Base-by-base conservation (phyloP, 64 coral and sea anemone genomes). In the Montipora sp. region DNA sequence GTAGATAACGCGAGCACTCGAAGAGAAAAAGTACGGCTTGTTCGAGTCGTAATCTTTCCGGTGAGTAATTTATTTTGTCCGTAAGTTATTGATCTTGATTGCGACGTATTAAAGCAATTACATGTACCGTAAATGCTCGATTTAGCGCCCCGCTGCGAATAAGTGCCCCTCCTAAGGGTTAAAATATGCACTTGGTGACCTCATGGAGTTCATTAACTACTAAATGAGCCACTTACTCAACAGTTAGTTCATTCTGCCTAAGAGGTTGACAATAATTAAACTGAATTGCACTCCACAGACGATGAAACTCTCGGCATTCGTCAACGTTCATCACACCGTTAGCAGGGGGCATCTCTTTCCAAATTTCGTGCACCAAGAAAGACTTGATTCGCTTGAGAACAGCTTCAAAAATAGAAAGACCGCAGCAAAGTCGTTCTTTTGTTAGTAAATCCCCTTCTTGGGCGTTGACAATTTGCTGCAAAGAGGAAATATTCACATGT, bases 301-400 rank as follows among this genome's bases (percentile, higher is more conserved):
- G 78, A 61, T 98, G 96, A 61, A 98, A 98, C 51, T 98, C 96
- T 5, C 89, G 74, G 65, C 96, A 98, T 78, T 98, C 96, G 8
- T 98, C 94, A 77, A 98, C 76, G 53, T 92, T 98, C 94, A 98
- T 98, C 46, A 98, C 96, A 16, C 94, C 96, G 48, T 98, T 98
- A 4, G 68, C 69, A 5, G 94, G 91, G 1, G 79, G 22, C 6
- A 89, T 70, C 68, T 95, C 94, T 68, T 78, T 90, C 96, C 96
- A 98, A 22, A 98, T 73, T 3, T 98, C 96, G 24, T 95, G 81
- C 1, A 74, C 70, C 77, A 98, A 51, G 73, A 95, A 98, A 13
- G 73, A 51, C 78, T 95, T 95, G n/a, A 98, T 95, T 21, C 91
- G 93, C 8, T 89, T 93, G 46, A 98, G 89, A 8, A 98, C 89